phyloP scores from a whole-genome alignment of 2,888 invertebrate genomes.

The Penaeus monodon region DNA sequence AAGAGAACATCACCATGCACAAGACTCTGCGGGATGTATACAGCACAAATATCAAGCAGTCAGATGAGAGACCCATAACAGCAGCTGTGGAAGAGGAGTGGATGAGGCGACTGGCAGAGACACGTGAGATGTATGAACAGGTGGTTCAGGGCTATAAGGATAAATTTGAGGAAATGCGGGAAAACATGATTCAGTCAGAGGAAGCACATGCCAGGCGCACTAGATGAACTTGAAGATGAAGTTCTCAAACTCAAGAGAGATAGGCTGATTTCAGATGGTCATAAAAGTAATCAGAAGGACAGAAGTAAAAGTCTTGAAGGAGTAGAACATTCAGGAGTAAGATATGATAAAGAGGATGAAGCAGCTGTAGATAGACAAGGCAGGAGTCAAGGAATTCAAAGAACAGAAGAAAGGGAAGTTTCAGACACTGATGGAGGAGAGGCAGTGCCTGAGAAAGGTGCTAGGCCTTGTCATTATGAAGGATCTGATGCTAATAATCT shows the following conservation, averaged over 20 bases:
- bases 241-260: neutral
- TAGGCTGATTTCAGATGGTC: neutral
- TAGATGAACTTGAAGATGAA: constrained; percentile 12
- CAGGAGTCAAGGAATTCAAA: neutral
- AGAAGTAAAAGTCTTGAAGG: neutral
- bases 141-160: constrained; percentile 57
- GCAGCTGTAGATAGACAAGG: neutral
- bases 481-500: too few species aligned
- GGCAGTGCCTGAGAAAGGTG: neutral
- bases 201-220: constrained; percentile 22
- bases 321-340: neutral
- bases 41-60: neutral
- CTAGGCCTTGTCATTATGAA: too few species aligned
- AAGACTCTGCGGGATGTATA: neutral
- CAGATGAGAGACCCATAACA: neutral
- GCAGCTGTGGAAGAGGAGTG: constrained; percentile 53
- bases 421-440: neutral
- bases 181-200: constrained; percentile 23
- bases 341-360: neutral
- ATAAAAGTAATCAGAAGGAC: neutral
- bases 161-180: constrained; percentile 35
- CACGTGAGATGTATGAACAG: constrained; percentile 50
- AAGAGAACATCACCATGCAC: constrained; percentile 31
- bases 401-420: neutral
- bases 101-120: constrained; percentile 47